Evolutionary conservation across 2,888 invertebrate genomes (phyloP), one percentile per base, ranked within the genome.

Genomic region (Girardia tigrina): DNA sequence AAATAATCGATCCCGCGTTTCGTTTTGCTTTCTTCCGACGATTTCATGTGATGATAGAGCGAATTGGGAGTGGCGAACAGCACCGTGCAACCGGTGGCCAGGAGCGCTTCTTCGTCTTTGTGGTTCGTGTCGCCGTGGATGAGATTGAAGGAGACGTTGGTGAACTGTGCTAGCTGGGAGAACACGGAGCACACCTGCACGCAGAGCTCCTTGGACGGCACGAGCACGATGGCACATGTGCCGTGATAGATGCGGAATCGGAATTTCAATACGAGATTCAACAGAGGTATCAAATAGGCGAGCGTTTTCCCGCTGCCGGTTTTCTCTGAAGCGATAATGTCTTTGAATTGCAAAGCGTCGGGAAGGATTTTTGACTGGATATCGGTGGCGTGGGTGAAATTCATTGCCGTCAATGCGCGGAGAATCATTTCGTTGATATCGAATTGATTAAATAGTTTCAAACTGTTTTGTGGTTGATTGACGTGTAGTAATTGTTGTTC

Each of bases 311-410:
- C 56, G 23, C 56, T 56, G n/a, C 56, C 56, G 23, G 56, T 56
- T 56, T 56, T 56, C n/a, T 56, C 56, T 56, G 56, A 56, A 20
- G 56, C 56, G 4, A 56, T 56, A 56, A 56, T 56, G 23, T 56
- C 56, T 56, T 56, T 56, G 23, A 56, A 56, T 12, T 56, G n/a
- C 23, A 56, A n/a, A 56, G 56, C 56, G 23, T 56, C 8, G 8
- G 56, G 56, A 20, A 56, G 23, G 23, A 56, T 56, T n/a, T 16
- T 56, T 56, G 56, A n/a, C 23, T 56, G 56, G 23, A 56, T 56
- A 12, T 56, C 56, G 6, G 56, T 56, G 8, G 56, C 56, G n/a
- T 56, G 56, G 23, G 23, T 8, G 23, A 56, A 56, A 8, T 56
- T 56, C 56, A 56, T 56, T 20, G 56, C n/a, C n/a, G n/a, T n/a